Evolutionary conservation across 2,888 invertebrate genomes (phyloP), one percentile per base, ranked within the genome.

Genomic region (Oscheius onirici): DNA sequence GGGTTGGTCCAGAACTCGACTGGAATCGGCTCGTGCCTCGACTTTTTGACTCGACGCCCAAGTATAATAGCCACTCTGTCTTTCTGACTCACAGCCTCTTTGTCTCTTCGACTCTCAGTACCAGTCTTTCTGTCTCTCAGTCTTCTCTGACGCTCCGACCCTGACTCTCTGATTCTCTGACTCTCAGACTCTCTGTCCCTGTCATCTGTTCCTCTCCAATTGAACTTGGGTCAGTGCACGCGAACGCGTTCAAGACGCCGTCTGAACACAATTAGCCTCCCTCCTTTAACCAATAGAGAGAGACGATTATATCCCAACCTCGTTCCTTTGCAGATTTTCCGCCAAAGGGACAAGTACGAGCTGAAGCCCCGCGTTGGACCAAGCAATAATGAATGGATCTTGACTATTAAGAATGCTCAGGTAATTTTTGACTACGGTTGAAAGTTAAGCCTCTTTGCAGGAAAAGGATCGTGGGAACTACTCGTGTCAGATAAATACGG

Each of bases 381-480:
- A 20, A 63, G 93, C 88, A 92, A 92, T 87, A 94, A 94, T 86
- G 93, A 93, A 85, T 95, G 95, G 95, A 94, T 93, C 89, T 91
- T 95, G 76, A 93, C 94, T 89, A 94, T 95, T 87, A 92, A 92
- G 86, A 92, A 92, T 83, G 94, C 95, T 76, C 93, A 93, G 85
- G 84, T 84, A 54, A 34, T 10, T 40, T 43, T 49, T 2, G 43
- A 60, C 13, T 43, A 20, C 0, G 1, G 17, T 22, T 24, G 8
- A 3, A 6, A 13, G 10, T 22, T 40, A 52, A 66, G 46, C 11
- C n/a, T 15, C 52, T 57, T 57, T 81, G 28, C 75, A 84, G 82
- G 93, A 93, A 87, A 94, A 94, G 87, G 95, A 95, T 89, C 91
- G 92, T 60, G 95, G 95, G 84, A 93, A 92, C 83, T 95, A 95